Base-by-base conservation (phyloP, 37 sponge, comb jelly and placozoan species). In the Cladorhizidae sp. region DNA sequence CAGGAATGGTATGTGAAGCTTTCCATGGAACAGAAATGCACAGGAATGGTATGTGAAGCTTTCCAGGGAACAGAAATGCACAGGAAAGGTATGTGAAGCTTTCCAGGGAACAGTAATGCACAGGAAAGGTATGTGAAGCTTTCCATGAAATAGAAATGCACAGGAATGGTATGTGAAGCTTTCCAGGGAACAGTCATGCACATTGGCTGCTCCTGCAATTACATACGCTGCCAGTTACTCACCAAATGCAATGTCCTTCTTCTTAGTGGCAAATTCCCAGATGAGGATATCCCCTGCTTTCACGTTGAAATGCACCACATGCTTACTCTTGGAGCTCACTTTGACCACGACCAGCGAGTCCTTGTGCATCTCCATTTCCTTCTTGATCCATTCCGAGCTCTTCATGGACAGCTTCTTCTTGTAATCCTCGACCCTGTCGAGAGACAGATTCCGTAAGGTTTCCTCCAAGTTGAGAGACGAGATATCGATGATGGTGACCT, bases 251-350 rank as follows among this genome's bases (percentile, higher is more conserved):
- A 96, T 93, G 80, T 96, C 94, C 50, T 87, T 81, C 85, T 91
- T 93, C 77, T 90, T 86, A 40, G 97, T 96, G 40, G 94, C 97
- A 88, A 96, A 96, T 72, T 96, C 91, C 97, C 97, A 96, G 2
- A 93, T 83, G 51, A 96, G 84, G 39, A 93, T 59, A 70, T 93
- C 94, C 18, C 97, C 97, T 7, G 86, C 85, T 76, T 91, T 96
- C n/a, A 96, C 97, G 67, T 86, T 93, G 81, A 93, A 96, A 67
- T 93, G 97, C 9, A 96, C 97, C 26, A 90, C 89, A 61, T 96
- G 97, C 45, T 87, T 87, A 0, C 78, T 81, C 83, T 96, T 96
- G 15, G 97, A 93, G 70, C 94, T 93, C 36, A 86, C 81, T 59
- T 91, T 85, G 1, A 90, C 91, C 67, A 81, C 74, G 0, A 82